Evolutionary conservation across 2,113 vertebrate species (phyloP).

Genomic region (Melanotaenia duboulayi): DNA sequence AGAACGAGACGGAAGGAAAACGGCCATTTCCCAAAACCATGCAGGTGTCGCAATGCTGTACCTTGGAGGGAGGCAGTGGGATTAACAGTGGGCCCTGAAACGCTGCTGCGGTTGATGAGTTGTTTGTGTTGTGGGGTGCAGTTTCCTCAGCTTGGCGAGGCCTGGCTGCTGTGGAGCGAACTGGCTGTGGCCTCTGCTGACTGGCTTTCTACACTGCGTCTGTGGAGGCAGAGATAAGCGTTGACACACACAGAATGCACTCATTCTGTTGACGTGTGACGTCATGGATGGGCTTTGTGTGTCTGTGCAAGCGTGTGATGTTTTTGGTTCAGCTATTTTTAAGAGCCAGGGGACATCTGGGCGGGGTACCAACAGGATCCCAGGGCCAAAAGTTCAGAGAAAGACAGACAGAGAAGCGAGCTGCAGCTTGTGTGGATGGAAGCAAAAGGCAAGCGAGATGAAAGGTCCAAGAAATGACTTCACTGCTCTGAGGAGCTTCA

Average conservation of each 20-base stretch:
- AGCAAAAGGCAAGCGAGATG: conserved; percentile 23
- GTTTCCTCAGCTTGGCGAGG: conserved; percentile 63
- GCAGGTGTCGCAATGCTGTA: conserved; percentile 51
- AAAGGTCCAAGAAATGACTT: conserved; percentile 33
- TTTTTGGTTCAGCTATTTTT: conserved; percentile 71
- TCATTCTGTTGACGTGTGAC: conserved; percentile 52
- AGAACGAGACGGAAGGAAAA: conserved; percentile 27
- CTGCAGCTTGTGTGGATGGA: conserved; percentile 35
- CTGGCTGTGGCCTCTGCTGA: conserved; percentile 70
- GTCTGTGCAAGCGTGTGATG: conserved; percentile 37
- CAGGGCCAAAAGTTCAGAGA: conserved; percentile 67
- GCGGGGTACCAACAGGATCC: conserved; percentile 62
- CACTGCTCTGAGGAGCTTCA: conserved; percentile 3
- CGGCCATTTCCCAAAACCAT: conserved; percentile 59
- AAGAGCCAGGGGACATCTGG: conserved; percentile 55
- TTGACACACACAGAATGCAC: conserved; percentile 30
- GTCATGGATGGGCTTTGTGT: conserved; percentile 62
- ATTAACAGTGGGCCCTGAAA: conserved; percentile 55
- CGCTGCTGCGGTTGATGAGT: conserved; percentile 56
- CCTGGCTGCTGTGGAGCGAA: conserved; percentile 49
- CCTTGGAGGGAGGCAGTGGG: conserved; percentile 58
- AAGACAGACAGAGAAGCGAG: conserved; percentile 13
- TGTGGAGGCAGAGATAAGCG: conserved; percentile 75
- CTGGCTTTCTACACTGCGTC: conserved; percentile 67
- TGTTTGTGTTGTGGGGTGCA: conserved; percentile 77